A percentile compares a stretch with the other conserved stretches of the same genome.
These are phyloP conservation scores for Molothrus ater DNA, from an alignment of 2,797 vertebrate species.

Conservation along the genomic window DNA sequence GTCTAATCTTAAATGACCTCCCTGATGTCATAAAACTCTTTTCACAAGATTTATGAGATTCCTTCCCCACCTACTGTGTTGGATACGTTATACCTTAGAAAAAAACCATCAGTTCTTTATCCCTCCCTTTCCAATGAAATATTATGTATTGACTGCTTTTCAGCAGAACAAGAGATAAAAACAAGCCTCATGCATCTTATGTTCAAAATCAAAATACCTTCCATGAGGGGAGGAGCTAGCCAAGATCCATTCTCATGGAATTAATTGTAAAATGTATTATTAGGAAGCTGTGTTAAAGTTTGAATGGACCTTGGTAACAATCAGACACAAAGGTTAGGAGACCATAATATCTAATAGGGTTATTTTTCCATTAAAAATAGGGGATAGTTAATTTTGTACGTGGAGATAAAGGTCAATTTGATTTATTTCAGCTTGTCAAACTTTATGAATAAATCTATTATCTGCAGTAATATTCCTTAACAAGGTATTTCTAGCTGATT, in stretches of 20 bases:
- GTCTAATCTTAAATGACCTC: neutral
- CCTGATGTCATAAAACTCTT: neutral
- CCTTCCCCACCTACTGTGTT: neutral
- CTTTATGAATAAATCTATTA: neutral
- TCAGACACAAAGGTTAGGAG: neutral
- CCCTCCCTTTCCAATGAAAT: neutral
- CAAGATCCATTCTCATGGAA: neutral
- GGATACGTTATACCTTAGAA: neutral
- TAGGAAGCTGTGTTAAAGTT: neutral
- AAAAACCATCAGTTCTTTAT: neutral
- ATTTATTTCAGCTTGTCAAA: slow-evolving; percentile 15
- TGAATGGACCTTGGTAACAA: neutral
- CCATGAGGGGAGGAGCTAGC: neutral
- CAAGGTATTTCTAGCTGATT: neutral
- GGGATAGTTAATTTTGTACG: neutral
- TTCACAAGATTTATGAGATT: neutral
- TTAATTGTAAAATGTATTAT: neutral
- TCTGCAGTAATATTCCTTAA: neutral
- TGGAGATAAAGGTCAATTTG: neutral
- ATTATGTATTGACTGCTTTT: neutral
- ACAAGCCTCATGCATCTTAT: neutral
- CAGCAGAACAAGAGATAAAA: neutral
- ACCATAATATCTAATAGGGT: neutral
- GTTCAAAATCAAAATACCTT: neutral
- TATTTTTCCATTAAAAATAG: slow-evolving; percentile 13